Evolutionary conservation across 2,797 vertebrate species (phyloP).

Genomic region (Helarctos malayanus): DNA sequence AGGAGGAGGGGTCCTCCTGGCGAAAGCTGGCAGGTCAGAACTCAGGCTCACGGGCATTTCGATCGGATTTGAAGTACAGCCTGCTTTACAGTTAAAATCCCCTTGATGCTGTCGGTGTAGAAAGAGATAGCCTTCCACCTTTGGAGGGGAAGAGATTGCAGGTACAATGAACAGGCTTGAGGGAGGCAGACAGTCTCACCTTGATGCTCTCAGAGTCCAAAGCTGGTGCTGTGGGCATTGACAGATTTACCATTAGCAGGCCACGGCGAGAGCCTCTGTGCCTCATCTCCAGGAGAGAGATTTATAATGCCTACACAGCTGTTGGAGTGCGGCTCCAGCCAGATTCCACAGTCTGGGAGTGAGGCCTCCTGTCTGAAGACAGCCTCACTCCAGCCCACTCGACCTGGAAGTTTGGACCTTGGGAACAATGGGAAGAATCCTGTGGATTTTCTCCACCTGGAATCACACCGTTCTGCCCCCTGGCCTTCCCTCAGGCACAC

Average conservation of each 20-base stretch:
- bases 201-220: not conserved
- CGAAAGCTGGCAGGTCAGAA: not conserved
- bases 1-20: not conserved
- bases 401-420: not conserved
- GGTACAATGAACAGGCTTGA: not conserved
- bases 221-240: not conserved
- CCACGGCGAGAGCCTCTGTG: rapidly evolving
- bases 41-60: not conserved
- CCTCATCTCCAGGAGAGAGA: constrained; percentile 12
- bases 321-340: not conserved
- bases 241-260: constrained; percentile 30
- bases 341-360: not conserved
- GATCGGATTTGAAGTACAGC: not conserved
- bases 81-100: not conserved
- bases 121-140: not conserved
- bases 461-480: rapidly evolving
- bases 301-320: constrained; percentile 52
- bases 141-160: not conserved
- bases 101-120: not conserved
- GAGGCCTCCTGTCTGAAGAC: not conserved
- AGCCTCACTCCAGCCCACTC: not conserved
- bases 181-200: constrained; percentile 9
- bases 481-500: not conserved
- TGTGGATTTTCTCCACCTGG: not conserved
- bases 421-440: not conserved